These are phyloP conservation scores for Caenorhabditis wallacei DNA, from an alignment of 2,888 invertebrate species.

Conservation along the genomic window DNA sequence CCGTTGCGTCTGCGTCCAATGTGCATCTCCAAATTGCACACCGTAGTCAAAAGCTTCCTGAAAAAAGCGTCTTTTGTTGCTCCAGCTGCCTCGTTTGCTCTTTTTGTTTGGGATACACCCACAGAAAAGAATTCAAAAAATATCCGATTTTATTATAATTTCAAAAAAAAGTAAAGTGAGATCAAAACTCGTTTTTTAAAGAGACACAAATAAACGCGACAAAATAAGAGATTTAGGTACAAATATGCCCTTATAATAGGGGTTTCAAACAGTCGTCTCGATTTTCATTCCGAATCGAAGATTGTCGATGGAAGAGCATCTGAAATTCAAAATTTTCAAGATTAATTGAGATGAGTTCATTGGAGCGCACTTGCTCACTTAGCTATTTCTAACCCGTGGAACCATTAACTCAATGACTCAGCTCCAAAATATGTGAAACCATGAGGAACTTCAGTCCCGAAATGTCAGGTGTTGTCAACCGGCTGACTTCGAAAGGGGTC, in stretches of 20 bases:
- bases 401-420: too few species aligned
- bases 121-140: background rate
- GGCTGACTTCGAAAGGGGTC: constrained; percentile 30
- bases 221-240: constrained; percentile 22
- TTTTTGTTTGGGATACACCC: background rate
- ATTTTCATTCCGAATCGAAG: constrained; percentile 57
- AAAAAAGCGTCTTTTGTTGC: constrained; percentile 29
- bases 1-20: constrained; percentile 33
- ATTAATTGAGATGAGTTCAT: background rate
- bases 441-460: constrained; percentile 12
- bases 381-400: too few species aligned
- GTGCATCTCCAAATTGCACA: constrained; percentile 23
- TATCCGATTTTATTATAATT: constrained; percentile 7
- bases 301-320: constrained; percentile 54
- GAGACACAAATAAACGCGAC: constrained; percentile 26
- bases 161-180: constrained; percentile 48
- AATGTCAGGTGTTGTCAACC: constrained; percentile 54
- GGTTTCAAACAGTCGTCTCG: constrained; percentile 57
- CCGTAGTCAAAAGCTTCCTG: constrained; percentile 16
- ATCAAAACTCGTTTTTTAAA: constrained; percentile 60
- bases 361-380: too few species aligned
- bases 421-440: background rate
- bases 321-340: constrained; percentile 26
- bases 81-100: constrained; percentile 4
- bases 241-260: constrained; percentile 15